Conservation (phyloP, 2,797 vertebrate species). For the Coilia nasus region DNA sequence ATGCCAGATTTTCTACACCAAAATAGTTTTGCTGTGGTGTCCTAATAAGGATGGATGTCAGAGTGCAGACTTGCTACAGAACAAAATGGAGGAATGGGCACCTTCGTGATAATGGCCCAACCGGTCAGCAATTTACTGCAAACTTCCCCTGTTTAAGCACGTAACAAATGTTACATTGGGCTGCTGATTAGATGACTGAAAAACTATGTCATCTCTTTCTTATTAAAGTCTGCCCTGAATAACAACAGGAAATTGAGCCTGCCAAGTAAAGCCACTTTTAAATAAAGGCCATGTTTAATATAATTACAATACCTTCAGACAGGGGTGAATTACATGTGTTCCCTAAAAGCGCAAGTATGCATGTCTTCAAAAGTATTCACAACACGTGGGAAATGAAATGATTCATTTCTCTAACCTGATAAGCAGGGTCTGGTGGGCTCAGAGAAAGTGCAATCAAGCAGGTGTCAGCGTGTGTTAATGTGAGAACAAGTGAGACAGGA, state of each 20-base stretch:
- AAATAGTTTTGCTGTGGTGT: neutral
- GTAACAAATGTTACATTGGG: neutral
- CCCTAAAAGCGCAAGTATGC: neutral
- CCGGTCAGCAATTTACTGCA: neutral
- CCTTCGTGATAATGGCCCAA: neutral
- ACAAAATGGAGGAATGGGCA: neutral
- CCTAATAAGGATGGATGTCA: neutral
- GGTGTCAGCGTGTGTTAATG: slow-evolving; percentile 29
- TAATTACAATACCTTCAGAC: slow-evolving; percentile 37
- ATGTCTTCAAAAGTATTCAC: slow-evolving; percentile 18
- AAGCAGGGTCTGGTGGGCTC: neutral
- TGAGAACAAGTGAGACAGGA: neutral
- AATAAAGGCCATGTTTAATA: slow-evolving; percentile 41
- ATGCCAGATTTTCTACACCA: too few relatives aligned
- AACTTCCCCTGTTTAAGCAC: neutral
- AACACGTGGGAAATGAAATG: slow-evolving; percentile 21
- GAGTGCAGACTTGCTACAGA: neutral
- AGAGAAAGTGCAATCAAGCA: slow-evolving; percentile 27
- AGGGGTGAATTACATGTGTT: neutral
- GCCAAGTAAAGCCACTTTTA: slow-evolving; percentile 44
- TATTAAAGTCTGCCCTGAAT: slow-evolving; percentile 35
- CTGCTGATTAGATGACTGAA: neutral
- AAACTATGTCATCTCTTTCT: neutral
- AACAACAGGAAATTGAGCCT: slow-evolving; percentile 47
- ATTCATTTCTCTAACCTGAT: slow-evolving; percentile 31